phyloP scores from a whole-genome alignment of 2,797 vertebrate genomes.

The Discoglossus pictus region DNA sequence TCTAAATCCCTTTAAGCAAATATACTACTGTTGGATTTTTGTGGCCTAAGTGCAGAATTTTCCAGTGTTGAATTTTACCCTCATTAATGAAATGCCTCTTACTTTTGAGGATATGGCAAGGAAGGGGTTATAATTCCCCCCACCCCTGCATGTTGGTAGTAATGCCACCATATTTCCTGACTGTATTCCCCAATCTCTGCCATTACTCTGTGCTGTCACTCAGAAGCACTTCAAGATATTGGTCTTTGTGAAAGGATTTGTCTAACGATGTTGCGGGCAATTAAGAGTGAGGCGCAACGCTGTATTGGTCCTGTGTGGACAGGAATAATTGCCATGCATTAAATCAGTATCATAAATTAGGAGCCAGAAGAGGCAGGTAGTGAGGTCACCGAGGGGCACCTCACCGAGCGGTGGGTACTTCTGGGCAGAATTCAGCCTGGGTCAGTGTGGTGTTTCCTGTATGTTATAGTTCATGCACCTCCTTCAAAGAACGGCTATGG shows the following conservation, averaged over 20 bases:
- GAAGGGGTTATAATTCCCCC: not conserved
- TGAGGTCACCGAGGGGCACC: too few species aligned
- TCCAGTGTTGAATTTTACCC: not conserved
- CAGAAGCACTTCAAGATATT: slow-evolving; percentile 22
- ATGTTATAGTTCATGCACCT: too few species aligned
- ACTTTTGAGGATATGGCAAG: not conserved
- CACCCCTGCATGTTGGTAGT: not conserved
- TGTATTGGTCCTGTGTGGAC: not conserved
- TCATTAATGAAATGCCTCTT: not conserved
- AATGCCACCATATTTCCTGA: too few species aligned
- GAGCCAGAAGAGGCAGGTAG: not conserved
- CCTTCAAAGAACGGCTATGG: too few species aligned
- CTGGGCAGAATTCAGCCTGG: too few species aligned
- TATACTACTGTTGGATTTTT: too few species aligned
- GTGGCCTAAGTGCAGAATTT: too few species aligned
- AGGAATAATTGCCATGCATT: not conserved
- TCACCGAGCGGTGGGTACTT: too few species aligned
- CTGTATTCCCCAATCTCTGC: not conserved
- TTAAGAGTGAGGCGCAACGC: not conserved
- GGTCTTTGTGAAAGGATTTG: not conserved
- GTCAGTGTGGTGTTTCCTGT: too few species aligned
- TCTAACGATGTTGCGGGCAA: slow-evolving; percentile 2
- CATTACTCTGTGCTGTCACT: slow-evolving; percentile 5
- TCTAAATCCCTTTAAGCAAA: too few species aligned
- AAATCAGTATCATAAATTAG: not conserved